Conservation (phyloP, 2,113 vertebrate genomes). For the Ovis canadensis region DNA sequence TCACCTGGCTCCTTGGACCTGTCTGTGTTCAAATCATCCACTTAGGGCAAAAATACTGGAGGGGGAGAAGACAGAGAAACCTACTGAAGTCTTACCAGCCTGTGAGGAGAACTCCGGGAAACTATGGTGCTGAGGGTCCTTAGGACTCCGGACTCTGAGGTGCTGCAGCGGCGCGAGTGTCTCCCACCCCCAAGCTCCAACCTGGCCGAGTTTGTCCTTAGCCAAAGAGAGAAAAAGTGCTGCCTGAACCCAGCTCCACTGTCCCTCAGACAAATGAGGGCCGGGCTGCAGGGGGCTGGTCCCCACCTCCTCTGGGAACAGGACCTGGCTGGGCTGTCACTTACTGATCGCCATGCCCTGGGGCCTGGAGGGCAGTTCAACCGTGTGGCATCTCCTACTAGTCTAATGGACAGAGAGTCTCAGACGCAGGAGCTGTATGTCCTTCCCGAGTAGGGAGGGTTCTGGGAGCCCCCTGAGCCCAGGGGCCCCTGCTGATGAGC, state of each 20-base stretch:
- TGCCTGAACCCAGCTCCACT: background rate
- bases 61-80: background rate
- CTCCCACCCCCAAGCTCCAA: background rate
- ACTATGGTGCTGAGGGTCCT: fast-evolving
- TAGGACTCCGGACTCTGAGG: background rate
- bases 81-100: background rate
- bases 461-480: background rate
- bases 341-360: fast-evolving
- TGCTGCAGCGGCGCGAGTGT: fast-evolving
- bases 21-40: background rate
- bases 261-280: background rate
- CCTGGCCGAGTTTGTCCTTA: background rate
- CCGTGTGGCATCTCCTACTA: fast-evolving
- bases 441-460: background rate
- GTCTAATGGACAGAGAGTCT: background rate
- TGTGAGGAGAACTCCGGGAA: background rate
- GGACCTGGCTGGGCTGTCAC: background rate
- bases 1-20: fast-evolving
- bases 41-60: background rate
- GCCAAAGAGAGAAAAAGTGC: background rate
- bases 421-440: fast-evolving
- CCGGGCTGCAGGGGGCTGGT: background rate
- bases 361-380: background rate
- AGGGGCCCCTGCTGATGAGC: fast-evolving
- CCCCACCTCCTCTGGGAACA: background rate